Evolutionary conservation across 2,113 vertebrate species (phyloP).

Genomic region (Formicarius rufipectus): DNA sequence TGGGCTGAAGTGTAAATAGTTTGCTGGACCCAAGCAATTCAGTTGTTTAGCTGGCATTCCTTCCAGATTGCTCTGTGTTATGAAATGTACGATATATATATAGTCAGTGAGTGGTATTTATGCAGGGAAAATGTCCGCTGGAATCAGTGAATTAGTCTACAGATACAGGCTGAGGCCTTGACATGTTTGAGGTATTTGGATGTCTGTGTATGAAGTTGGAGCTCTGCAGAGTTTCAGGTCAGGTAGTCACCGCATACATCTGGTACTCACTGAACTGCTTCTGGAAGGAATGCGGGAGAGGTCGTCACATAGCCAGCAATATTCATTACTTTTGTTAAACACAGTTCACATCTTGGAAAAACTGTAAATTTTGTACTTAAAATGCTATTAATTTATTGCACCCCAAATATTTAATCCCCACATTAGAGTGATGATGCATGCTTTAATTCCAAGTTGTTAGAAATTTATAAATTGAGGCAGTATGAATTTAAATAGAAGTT

Average conservation of each 20-base stretch:
- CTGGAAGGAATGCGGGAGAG: neutral
- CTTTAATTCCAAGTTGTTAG: neutral
- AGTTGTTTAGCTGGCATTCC: neutral
- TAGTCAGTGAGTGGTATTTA: neutral
- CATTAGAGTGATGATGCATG: neutral
- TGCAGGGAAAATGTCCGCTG: neutral
- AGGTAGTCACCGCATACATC: neutral
- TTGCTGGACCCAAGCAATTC: neutral
- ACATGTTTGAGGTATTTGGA: neutral
- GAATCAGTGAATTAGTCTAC: neutral
- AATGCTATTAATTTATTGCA: neutral
- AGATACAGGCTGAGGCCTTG: neutral
- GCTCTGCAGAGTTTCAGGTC: neutral
- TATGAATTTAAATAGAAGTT: neutral
- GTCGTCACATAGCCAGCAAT: neutral
- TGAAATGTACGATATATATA: neutral
- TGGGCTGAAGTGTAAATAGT: neutral
- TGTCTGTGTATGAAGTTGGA: neutral
- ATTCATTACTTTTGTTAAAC: neutral
- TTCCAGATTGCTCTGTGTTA: neutral
- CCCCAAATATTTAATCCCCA: neutral
- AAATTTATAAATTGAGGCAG: neutral
- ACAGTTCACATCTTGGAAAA: neutral
- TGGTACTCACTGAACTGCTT: neutral
- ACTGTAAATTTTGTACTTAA: neutral